These are phyloP conservation scores for Athalia circularis DNA, from an alignment of 2,888 invertebrate species.

Conservation along the genomic window DNA sequence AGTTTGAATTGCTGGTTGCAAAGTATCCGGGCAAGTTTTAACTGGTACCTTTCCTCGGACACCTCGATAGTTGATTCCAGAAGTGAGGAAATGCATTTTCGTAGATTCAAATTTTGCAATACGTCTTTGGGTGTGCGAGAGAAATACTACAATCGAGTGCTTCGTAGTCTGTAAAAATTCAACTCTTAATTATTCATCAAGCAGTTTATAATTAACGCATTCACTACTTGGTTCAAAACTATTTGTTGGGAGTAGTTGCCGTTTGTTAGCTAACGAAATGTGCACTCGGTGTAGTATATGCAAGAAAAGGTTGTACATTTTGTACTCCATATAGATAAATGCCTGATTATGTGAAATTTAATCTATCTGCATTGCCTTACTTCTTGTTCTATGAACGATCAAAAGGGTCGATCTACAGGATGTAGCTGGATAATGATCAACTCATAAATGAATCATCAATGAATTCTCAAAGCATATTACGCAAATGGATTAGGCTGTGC, in stretches of 20 bases:
- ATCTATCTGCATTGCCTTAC: conserved; percentile 20
- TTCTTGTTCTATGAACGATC: conserved; percentile 32
- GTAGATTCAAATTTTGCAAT: background rate
- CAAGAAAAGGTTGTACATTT: background rate
- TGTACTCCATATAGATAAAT: background rate
- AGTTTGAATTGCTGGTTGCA: background rate
- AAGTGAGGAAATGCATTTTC: conserved; percentile 25
- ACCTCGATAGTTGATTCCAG: conserved; percentile 19
- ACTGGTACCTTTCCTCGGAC: conserved; percentile 20
- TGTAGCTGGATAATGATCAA: conserved; percentile 40
- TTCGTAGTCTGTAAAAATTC: no score
- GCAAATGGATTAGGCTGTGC: conserved; percentile 58
- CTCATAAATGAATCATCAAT: conserved; percentile 40
- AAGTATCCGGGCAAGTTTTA: background rate
- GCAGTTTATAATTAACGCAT: no score
- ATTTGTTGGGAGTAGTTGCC: no score
- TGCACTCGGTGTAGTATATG: background rate
- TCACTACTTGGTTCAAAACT: no score
- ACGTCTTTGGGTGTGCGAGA: no score
- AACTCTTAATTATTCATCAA: no score
- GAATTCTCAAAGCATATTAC: conserved; percentile 46
- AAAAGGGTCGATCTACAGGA: conserved; percentile 27
- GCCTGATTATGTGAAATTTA: conserved; percentile 18
- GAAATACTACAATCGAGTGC: no score
- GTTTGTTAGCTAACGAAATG: no score